Evolutionary conservation across 2,888 invertebrate species (phyloP).

Genomic region (Epinotia brunnichana): DNA sequence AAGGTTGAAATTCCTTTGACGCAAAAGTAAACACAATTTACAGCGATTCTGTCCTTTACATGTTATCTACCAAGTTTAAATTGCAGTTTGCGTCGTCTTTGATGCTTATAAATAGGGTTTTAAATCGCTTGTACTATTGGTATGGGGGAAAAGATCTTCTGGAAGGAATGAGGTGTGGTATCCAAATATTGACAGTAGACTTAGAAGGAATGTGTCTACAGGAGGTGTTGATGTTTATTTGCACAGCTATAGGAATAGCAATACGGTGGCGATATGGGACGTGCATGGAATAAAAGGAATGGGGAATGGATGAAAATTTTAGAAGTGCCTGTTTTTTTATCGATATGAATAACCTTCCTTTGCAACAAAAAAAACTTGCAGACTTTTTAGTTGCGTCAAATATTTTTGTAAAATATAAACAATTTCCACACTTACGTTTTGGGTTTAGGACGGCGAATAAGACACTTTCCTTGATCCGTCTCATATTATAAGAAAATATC

Average conservation of each 20-base stretch:
- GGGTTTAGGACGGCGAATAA: too few species aligned
- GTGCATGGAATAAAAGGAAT: constrained; percentile 17
- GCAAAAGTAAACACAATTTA: constrained; percentile 37
- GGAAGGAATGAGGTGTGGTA: constrained; percentile 43
- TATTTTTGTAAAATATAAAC: too few species aligned
- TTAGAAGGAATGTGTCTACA: constrained; percentile 41
- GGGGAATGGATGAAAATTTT: too few species aligned
- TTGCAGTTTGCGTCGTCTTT: neutral
- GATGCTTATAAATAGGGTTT: neutral
- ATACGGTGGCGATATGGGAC: constrained; percentile 25
- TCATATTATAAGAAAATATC: too few species aligned
- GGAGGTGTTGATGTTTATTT: constrained; percentile 44
- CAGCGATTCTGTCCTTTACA: constrained; percentile 40
- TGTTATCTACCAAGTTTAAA: constrained; percentile 22
- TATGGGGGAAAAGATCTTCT: constrained; percentile 1
- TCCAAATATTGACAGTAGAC: constrained; percentile 43
- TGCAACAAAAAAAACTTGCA: too few species aligned
- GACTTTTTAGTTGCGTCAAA: too few species aligned
- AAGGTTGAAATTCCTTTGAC: constrained; percentile 25
- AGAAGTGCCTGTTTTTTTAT: too few species aligned
- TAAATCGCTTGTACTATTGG: neutral
- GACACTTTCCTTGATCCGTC: too few species aligned
- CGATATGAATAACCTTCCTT: too few species aligned
- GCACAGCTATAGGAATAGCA: constrained; percentile 45
- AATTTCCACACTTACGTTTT: too few species aligned